A percentile compares a stretch with the other conserved stretches of the same genome.
These are phyloP conservation scores for Zaprionus nigranus DNA, from an alignment of 1,140 invertebrate species.

Conservation along the genomic window DNA sequence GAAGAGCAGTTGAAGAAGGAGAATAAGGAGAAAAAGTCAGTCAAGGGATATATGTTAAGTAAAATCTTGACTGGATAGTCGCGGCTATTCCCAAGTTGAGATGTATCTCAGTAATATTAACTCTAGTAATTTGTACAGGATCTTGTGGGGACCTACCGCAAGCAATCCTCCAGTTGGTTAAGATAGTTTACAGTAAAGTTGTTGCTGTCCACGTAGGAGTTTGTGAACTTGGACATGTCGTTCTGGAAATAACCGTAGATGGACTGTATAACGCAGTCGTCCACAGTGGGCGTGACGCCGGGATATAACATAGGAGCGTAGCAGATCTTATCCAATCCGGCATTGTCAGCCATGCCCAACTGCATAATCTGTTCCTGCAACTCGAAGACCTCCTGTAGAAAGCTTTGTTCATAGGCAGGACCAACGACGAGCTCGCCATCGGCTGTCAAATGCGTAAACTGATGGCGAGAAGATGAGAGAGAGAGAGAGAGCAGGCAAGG, in stretches of 20 bases:
- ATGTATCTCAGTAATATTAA: too few relatives aligned
- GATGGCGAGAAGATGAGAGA: neutral
- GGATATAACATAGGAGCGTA: constrained; percentile 91
- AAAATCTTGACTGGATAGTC: too few relatives aligned
- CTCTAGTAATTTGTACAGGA: neutral
- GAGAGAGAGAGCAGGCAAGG: neutral
- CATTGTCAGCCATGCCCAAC: constrained; percentile 84
- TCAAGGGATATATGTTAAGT: neutral
- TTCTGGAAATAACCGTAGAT: constrained; percentile 92
- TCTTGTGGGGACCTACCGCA: constrained; percentile 71
- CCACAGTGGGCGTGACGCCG: constrained; percentile 86
- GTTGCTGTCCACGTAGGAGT: constrained; percentile 58
- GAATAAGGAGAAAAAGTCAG: neutral
- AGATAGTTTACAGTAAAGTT: constrained; percentile 84
- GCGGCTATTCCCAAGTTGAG: neutral
- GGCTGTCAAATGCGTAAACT: constrained; percentile 77
- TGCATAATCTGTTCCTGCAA: constrained; percentile 87
- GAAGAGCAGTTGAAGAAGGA: constrained; percentile 56
- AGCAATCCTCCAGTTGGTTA: constrained; percentile 85
- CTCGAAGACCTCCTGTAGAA: constrained; percentile 88
- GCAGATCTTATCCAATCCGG: constrained; percentile 91
- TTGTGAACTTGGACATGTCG: constrained; percentile 85
- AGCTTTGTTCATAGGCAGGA: constrained; percentile 89
- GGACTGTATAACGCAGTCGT: constrained; percentile 92
- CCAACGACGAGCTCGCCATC: constrained; percentile 85